These are phyloP conservation scores for Oreotrochilus melanogaster DNA, from an alignment of 2,113 vertebrate species.

Conservation along the genomic window DNA sequence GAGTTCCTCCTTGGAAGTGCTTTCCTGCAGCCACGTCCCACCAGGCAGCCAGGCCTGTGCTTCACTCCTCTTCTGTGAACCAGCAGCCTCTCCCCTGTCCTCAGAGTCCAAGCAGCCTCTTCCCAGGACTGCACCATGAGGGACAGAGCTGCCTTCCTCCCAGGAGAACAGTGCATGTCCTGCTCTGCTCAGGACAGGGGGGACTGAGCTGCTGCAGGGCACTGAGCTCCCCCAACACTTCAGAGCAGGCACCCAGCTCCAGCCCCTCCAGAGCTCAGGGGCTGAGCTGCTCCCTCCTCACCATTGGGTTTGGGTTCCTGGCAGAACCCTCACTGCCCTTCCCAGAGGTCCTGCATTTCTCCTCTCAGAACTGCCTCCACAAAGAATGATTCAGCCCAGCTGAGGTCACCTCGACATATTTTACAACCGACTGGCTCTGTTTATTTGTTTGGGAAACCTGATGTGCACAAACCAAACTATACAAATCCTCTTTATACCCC, in stretches of 20 bases:
- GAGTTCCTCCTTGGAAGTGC: background rate
- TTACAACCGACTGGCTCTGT: background rate
- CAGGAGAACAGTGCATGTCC: background rate
- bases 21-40: background rate
- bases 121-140: rapidly evolving
- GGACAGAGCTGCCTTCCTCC: background rate
- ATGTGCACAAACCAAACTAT: background rate
- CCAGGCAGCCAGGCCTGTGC: background rate
- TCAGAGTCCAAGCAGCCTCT: background rate
- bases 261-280: too few relatives aligned
- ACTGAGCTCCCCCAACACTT: too few relatives aligned
- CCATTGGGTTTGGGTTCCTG: background rate
- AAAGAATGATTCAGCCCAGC: background rate
- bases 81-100: background rate
- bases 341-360: background rate
- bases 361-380: background rate
- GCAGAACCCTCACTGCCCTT: background rate
- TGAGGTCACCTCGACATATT: constrained; percentile 24
- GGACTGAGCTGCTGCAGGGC: too few relatives aligned
- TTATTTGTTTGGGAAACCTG: background rate
- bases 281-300: too few relatives aligned
- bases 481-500: background rate
- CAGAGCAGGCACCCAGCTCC: too few relatives aligned
- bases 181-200: too few relatives aligned
- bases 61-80: background rate